Conservation (phyloP, 2,888 invertebrate species). For the Apamea sordens region DNA sequence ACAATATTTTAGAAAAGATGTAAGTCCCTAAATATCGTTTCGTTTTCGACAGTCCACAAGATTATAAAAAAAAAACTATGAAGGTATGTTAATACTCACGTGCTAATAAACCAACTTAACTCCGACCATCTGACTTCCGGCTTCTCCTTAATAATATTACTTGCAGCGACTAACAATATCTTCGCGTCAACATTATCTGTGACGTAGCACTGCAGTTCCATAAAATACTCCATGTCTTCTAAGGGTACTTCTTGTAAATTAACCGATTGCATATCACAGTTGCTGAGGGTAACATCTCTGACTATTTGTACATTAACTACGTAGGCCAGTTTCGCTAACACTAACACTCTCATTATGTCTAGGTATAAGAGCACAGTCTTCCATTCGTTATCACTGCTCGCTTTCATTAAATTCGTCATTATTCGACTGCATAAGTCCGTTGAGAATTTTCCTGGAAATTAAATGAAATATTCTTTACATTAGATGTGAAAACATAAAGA, state of each 20-base stretch:
- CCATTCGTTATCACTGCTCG: constrained; percentile 82
- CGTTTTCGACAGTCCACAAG: neutral
- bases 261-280: constrained; percentile 84
- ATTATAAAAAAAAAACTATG: neutral
- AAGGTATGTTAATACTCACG: constrained; percentile 86
- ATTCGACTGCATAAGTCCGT: constrained; percentile 81
- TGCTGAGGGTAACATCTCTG: constrained; percentile 77
- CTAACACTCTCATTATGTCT: constrained; percentile 82
- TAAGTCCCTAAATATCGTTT: neutral
- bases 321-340: constrained; percentile 82
- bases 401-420: constrained; percentile 81
- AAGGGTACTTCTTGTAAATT: constrained; percentile 84
- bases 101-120: constrained; percentile 92
- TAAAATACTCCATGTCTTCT: constrained; percentile 78
- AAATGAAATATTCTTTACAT: neutral
- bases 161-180: constrained; percentile 91
- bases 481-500: neutral
- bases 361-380: constrained; percentile 81
- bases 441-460: constrained; percentile 84
- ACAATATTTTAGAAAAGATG: neutral
- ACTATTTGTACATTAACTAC: constrained; percentile 88
- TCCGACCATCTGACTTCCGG: constrained; percentile 93
- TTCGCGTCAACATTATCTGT: constrained; percentile 89
- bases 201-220: constrained; percentile 91
- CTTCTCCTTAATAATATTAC: constrained; percentile 90